phyloP scores from a whole-genome alignment of 2,797 vertebrate species.

The Gallirallus australis region DNA sequence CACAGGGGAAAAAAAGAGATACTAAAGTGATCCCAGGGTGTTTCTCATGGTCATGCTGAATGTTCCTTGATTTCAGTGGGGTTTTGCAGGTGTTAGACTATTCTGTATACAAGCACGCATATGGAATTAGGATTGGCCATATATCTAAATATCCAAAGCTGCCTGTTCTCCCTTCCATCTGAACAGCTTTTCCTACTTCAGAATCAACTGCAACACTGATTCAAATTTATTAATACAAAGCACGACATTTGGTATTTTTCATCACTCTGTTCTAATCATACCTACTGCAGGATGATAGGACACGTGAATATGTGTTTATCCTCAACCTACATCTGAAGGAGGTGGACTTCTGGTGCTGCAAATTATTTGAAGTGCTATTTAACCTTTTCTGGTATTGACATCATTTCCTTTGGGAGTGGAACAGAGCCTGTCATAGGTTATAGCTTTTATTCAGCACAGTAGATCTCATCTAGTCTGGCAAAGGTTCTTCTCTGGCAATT shows the following conservation, averaged over 20 bases:
- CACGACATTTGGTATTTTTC: neutral
- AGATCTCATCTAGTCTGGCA: constrained; percentile 51
- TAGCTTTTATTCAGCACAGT: constrained; percentile 51
- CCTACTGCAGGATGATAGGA: neutral
- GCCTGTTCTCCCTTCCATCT: neutral
- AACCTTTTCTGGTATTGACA: constrained; percentile 52
- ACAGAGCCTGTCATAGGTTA: constrained; percentile 4
- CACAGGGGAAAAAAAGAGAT: accelerated
- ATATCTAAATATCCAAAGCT: neutral
- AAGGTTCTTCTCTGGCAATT: constrained; percentile 74
- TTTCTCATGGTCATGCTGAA: neutral
- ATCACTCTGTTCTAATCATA: neutral
- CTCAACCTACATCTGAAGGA: neutral
- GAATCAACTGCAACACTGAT: neutral
- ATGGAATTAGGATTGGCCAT: neutral
- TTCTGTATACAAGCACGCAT: neutral
- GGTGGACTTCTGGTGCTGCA: neutral
- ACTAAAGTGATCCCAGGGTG: neutral
- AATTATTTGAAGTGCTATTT: constrained; percentile 53
- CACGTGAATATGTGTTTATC: neutral
- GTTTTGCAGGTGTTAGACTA: neutral
- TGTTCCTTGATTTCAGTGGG: neutral
- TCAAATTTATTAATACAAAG: neutral
- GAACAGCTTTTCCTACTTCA: neutral
- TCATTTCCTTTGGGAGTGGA: constrained; percentile 45